phyloP scores from a whole-genome alignment of 2,113 vertebrate genomes.

The Ceyx melanurus region DNA sequence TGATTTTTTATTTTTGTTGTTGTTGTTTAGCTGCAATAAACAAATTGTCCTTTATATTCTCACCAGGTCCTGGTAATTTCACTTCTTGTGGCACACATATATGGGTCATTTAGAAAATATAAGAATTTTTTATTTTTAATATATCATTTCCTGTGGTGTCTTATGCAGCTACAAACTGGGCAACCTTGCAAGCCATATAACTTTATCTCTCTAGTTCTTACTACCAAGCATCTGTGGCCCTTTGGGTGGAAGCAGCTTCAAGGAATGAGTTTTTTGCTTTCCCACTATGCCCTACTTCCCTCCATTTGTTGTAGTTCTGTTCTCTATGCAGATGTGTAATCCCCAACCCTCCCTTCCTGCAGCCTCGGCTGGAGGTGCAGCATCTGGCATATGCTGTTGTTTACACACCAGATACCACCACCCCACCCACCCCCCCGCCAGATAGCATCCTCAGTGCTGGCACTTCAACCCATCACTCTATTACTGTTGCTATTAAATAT shows the following conservation, averaged over 20 bases:
- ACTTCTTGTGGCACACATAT: background rate
- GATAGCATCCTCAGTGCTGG: background rate
- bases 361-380: background rate
- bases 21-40: background rate
- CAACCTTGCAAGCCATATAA: background rate
- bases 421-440: background rate
- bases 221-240: background rate
- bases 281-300: background rate
- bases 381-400: fast-evolving
- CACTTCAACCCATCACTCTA: background rate
- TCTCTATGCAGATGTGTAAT: background rate
- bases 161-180: background rate
- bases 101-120: background rate
- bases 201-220: background rate
- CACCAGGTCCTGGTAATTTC: background rate
- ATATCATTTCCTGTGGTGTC: background rate
- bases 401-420: background rate
- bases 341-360: background rate
- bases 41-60: background rate
- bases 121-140: background rate
- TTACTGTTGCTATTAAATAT: background rate
- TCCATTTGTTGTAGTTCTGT: background rate
- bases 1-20: background rate
- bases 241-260: background rate
- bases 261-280: background rate